Conservation (phyloP, 2,113 vertebrate genomes). For the Heliornis fulica region DNA sequence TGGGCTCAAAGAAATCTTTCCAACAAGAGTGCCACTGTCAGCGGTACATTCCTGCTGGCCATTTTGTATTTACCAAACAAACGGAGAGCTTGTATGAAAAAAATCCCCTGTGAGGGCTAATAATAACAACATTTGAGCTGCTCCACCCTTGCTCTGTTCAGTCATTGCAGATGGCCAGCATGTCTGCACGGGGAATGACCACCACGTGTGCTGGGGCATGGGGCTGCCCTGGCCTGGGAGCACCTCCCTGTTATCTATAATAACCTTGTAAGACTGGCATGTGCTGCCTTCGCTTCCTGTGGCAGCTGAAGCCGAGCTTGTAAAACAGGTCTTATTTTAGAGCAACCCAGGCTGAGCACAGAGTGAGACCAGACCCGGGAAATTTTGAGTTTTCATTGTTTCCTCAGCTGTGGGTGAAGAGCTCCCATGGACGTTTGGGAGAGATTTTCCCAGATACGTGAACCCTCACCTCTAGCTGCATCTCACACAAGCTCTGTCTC, state of each 20-base stretch:
- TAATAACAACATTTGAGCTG: background rate
- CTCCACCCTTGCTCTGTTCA: background rate
- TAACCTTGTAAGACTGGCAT: background rate
- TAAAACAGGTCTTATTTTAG: constrained; percentile 51
- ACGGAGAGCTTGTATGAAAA: background rate
- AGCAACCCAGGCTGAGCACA: background rate
- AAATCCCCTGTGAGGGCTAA: background rate
- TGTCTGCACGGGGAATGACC: rapidly evolving
- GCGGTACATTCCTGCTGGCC: background rate
- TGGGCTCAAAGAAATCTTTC: background rate
- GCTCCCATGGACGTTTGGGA: background rate
- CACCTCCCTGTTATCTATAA: background rate
- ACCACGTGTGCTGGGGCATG: rapidly evolving
- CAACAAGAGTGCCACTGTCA: background rate
- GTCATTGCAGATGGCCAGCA: background rate
- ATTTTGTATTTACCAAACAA: background rate
- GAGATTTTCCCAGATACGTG: constrained; percentile 1
- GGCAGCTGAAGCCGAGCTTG: background rate
- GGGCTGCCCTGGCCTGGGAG: background rate
- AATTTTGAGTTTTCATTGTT: constrained; percentile 43
- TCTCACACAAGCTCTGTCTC: background rate
- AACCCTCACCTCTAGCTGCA: background rate
- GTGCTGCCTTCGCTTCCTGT: background rate
- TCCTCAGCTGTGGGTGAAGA: constrained; percentile 43
- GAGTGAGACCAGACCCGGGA: constrained; percentile 13